These are phyloP conservation scores for Ametastegia equiseti DNA, from an alignment of 2,888 invertebrate genomes.

Conservation along the genomic window DNA sequence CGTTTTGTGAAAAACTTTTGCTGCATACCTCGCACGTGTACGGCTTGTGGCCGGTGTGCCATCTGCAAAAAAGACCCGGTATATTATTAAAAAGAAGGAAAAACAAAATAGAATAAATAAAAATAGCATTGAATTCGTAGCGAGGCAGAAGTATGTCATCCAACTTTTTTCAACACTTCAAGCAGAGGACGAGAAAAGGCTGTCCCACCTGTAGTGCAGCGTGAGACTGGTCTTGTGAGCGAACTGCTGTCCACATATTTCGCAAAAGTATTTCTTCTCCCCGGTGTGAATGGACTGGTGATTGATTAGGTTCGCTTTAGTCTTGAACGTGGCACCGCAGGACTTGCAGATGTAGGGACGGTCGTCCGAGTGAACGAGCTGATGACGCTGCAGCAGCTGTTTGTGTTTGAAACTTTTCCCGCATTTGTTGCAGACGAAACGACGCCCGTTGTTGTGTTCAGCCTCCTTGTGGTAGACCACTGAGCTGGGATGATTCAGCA, in stretches of 20 bases:
- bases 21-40: constrained; percentile 83
- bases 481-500: constrained; percentile 85
- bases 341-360: constrained; percentile 82
- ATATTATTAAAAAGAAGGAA: not conserved
- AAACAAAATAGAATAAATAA: not conserved
- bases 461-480: constrained; percentile 87
- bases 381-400: constrained; percentile 86
- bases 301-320: constrained; percentile 84
- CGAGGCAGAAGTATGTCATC: too few relatives aligned
- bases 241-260: constrained; percentile 85
- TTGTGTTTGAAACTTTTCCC: constrained; percentile 86
- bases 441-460: constrained; percentile 82
- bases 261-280: constrained; percentile 84
- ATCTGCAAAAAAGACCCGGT: constrained; percentile 70
- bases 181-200: constrained; percentile 62
- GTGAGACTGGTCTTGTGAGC: constrained; percentile 88
- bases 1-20: constrained; percentile 87
- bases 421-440: constrained; percentile 87
- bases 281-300: constrained; percentile 86
- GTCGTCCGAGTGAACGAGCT: constrained; percentile 86
- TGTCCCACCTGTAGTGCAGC: constrained; percentile 81
- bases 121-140: too few relatives aligned
- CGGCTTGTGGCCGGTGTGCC: constrained; percentile 85
- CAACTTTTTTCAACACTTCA: constrained; percentile 37
- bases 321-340: constrained; percentile 82